Conservation (phyloP, 23 tunicate species). For the Styela clava region DNA sequence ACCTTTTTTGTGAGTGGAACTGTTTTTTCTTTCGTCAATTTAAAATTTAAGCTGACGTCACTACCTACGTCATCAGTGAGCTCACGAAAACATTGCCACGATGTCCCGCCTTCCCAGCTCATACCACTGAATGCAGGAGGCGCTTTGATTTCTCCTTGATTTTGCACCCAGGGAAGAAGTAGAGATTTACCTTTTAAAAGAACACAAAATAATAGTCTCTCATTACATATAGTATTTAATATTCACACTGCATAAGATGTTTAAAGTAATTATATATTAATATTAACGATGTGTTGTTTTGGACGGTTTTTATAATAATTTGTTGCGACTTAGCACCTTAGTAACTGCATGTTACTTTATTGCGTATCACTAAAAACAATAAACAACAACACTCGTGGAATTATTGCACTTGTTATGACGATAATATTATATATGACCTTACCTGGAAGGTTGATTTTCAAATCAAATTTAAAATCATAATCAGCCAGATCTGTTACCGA, state of each 20-base stretch:
- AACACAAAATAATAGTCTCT: too few species aligned
- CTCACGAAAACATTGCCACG: conserved; percentile 59
- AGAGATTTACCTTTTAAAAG: not conserved
- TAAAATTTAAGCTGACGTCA: conserved; percentile 41
- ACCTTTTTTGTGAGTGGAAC: conserved; percentile 9
- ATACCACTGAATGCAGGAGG: conserved; percentile 65
- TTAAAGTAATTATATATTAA: too few species aligned
- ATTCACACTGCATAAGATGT: too few species aligned
- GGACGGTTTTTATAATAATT: too few species aligned
- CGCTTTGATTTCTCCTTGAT: not conserved
- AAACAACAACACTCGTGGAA: too few species aligned
- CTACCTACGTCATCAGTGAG: conserved; percentile 39
- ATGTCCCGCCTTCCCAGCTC: conserved; percentile 66
- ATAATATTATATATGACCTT: not conserved
- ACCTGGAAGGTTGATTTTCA: conserved; percentile 15
- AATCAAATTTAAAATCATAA: conserved; percentile 10
- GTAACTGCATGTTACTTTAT: too few species aligned
- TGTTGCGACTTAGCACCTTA: too few species aligned
- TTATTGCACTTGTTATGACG: too few species aligned
- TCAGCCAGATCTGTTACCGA: not conserved
- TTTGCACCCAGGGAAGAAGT: not conserved
- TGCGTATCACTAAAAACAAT: too few species aligned
- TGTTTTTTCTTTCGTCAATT: conserved; percentile 17
- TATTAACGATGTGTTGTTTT: too few species aligned
- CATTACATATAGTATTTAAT: too few species aligned